Base-by-base conservation (phyloP, 2,797 vertebrate species). In the Rhinella marina region DNA sequence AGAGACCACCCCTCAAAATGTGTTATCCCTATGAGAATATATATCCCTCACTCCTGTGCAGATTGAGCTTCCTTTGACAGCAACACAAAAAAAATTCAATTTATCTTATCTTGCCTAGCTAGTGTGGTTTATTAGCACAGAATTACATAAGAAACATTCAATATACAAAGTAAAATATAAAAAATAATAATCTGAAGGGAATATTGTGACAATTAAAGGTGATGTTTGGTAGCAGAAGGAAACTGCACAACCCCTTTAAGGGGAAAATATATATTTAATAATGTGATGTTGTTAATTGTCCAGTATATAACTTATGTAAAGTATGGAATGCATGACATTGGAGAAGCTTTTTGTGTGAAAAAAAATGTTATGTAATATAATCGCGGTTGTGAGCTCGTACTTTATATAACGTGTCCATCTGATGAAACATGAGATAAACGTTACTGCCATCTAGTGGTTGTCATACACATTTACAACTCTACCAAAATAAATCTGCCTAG, bases 361-460 rank as follows among this genome's bases (percentile, higher is more conserved):
- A 41, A 41, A 56, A 77, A 56, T 27, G n/a, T 57, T 56, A 77
- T 25, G 50, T 56, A 52, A 54, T 57, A 56, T 56, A 78, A 78
- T 10, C 3, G 12, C 23, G 3, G 76, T 7, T 3, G 13, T 9
- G 52, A 56, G 52, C 16, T 16, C 9, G 6, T 10, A 17, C 11
- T 27, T 78, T n/a, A 16, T 78, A n/a, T 41, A 41, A 41, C 41
- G 1, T 0, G 27, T 77, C 10, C 5, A 29, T 29, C n/a, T 17
- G 27, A n/a, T 17, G 27, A n/a, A 57, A 14, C 25, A 73, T 16
- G 41, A 66, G 29, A n/a, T 57, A 73, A 21, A 16, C 64, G 61
- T 68, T 86, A 66, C 54, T 23, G 54, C 85, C 78, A 72, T 61
- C 85, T 86, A 81, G 78, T 81, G 85, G 29, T 25, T 52, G 11